phyloP scores from a whole-genome alignment of 2,888 invertebrate genomes.

The Drosophila limbata region DNA sequence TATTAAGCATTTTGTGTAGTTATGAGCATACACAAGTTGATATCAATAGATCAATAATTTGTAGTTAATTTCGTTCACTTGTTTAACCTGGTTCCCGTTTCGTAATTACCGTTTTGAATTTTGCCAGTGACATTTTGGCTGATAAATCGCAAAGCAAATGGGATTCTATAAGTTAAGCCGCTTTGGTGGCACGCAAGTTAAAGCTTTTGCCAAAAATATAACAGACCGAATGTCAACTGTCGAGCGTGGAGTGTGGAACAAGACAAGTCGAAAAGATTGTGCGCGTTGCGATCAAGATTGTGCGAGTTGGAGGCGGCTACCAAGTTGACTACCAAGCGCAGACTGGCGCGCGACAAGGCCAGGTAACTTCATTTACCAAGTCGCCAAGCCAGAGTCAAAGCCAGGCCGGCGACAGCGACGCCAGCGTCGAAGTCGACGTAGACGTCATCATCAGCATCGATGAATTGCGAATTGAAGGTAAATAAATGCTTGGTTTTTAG shows the following conservation, averaged over 20 bases:
- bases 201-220: slow-evolving; percentile 47
- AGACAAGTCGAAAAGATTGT: slow-evolving; percentile 10
- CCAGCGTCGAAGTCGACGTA: slow-evolving; percentile 8
- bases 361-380: slow-evolving; percentile 76
- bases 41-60: slow-evolving; percentile 7
- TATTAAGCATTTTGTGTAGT: background rate
- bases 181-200: slow-evolving; percentile 48
- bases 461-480: slow-evolving; percentile 56
- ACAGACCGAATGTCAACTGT: slow-evolving; percentile 31
- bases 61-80: slow-evolving; percentile 19
- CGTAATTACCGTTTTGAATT: slow-evolving; percentile 66
- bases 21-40: background rate
- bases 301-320: slow-evolving; percentile 30
- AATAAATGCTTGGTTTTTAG: slow-evolving; percentile 9
- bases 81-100: slow-evolving; percentile 45
- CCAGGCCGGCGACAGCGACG: slow-evolving; percentile 27
- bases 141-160: slow-evolving; percentile 52
- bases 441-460: slow-evolving; percentile 11
- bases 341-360: slow-evolving; percentile 79
- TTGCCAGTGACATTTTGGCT: slow-evolving; percentile 56
- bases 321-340: slow-evolving; percentile 48
- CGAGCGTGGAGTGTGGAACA: slow-evolving; percentile 11
- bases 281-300: slow-evolving; percentile 29
- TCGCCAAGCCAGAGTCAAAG: slow-evolving; percentile 43
- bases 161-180: slow-evolving; percentile 64